Percentiles rank a stretch among this genome's conserved stretches.
Evolutionary conservation across 2,797 vertebrate species (phyloP).

Genomic region (Anguilla pacifica): DNA sequence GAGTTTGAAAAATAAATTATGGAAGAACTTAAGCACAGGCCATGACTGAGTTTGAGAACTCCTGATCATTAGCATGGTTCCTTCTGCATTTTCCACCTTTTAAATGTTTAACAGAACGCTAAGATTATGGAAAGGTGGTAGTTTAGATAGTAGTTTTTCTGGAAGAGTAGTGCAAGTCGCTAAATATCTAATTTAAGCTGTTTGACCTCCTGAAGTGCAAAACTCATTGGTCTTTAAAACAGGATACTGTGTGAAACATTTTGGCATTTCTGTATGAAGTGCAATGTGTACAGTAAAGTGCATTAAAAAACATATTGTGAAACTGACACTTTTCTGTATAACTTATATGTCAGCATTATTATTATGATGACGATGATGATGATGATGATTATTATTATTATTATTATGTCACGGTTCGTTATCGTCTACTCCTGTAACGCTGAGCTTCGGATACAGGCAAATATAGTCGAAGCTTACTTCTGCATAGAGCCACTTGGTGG

Average conservation of each 20-base stretch:
- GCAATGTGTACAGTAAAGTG: not conserved
- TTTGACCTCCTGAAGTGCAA: too few species aligned
- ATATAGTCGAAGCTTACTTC: not conserved
- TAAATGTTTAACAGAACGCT: not conserved
- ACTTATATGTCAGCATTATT: not conserved
- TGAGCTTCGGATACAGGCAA: not conserved
- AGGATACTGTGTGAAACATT: not conserved
- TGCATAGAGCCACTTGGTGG: conserved; percentile 3
- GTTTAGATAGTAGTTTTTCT: not conserved
- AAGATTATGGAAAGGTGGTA: too few species aligned
- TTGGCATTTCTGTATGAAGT: not conserved
- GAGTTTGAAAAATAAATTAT: too few species aligned
- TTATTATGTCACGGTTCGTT: not conserved
- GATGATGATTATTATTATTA: not conserved
- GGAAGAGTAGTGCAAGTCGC: not conserved
- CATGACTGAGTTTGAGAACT: not conserved
- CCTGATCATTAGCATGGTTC: not conserved
- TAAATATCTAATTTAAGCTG: too few species aligned
- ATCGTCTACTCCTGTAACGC: not conserved
- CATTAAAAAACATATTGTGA: not conserved
- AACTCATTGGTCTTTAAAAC: not conserved
- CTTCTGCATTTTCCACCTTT: not conserved
- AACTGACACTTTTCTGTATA: not conserved
- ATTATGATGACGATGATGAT: too few species aligned
- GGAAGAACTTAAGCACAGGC: too few species aligned